phyloP scores from a whole-genome alignment of 2,888 invertebrate species.

The Ceramica pisi region DNA sequence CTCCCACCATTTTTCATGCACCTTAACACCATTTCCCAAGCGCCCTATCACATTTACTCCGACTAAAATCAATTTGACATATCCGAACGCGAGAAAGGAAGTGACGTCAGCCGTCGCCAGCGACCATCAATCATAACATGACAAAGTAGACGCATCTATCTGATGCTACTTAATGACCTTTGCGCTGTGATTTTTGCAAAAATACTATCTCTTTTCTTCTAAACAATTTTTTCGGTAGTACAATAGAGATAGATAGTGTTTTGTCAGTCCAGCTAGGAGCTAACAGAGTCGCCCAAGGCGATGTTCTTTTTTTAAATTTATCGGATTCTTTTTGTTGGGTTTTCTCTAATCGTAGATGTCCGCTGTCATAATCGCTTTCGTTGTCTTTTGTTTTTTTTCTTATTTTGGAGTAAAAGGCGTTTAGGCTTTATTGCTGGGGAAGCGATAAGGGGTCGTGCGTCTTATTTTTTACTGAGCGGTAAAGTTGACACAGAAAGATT shows the following conservation, averaged over 20 bases:
- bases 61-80: conserved; percentile 63
- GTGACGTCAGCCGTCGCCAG: conserved; percentile 49
- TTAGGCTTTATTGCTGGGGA: conserved; percentile 47
- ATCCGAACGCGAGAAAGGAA: conserved; percentile 57
- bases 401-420: conserved; percentile 11
- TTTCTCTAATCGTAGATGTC: conserved; percentile 61
- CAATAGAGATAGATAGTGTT: conserved; percentile 31
- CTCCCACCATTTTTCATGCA: conserved; percentile 44
- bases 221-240: conserved; percentile 5
- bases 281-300: conserved; percentile 31
- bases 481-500: conserved; percentile 13
- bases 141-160: conserved; percentile 81
- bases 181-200: conserved; percentile 58
- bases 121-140: conserved; percentile 81
- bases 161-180: conserved; percentile 76
- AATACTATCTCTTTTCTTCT: conserved; percentile 12
- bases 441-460: conserved; percentile 32
- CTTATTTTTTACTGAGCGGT: conserved; percentile 20
- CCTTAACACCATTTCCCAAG: conserved; percentile 38
- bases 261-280: conserved; percentile 13
- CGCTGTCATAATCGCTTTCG: conserved; percentile 58
- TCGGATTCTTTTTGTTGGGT: conserved; percentile 58
- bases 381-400: conserved; percentile 46
- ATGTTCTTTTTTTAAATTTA: conserved; percentile 61
- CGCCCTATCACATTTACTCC: conserved; percentile 44